Percentiles rank a stretch among this genome's conserved stretches.
Evolutionary conservation across 2,113 vertebrate genomes (phyloP).

Genomic region (Syrrhaptes paradoxus): DNA sequence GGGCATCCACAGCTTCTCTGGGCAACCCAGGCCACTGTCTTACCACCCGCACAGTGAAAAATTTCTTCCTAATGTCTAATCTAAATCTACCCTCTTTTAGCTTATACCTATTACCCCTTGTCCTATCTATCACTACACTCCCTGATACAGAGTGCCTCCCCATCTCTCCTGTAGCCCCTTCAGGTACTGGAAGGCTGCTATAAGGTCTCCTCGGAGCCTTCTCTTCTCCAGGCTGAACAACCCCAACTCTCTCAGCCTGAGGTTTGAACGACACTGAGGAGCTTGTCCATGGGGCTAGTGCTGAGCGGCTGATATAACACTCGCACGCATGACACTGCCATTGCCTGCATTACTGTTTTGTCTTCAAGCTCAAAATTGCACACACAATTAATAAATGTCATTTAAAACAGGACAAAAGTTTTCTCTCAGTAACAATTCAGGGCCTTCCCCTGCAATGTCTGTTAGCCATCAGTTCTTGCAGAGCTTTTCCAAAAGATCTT

Average conservation of each 20-base stretch:
- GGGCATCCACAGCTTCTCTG: too few relatives aligned
- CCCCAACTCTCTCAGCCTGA: neutral
- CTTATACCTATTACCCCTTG: too few relatives aligned
- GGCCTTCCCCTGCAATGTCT: neutral
- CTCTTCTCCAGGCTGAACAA: too few relatives aligned
- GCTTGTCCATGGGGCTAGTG: neutral
- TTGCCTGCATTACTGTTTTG: neutral
- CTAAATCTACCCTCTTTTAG: too few relatives aligned
- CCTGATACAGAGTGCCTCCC: too few relatives aligned
- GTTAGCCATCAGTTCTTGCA: neutral
- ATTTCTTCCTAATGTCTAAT: too few relatives aligned
- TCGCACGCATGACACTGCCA: fast-evolving
- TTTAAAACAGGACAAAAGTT: neutral
- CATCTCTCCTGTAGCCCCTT: too few relatives aligned
- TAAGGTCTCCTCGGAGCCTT: too few relatives aligned
- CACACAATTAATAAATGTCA: neutral
- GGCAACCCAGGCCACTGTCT: too few relatives aligned
- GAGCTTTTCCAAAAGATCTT: neutral
- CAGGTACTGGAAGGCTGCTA: too few relatives aligned
- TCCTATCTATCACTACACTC: too few relatives aligned
- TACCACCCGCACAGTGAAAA: too few relatives aligned
- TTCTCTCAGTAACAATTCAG: neutral
- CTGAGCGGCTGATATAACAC: neutral
- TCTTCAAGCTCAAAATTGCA: neutral
- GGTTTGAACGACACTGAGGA: neutral